Evolutionary conservation across 2,888 invertebrate species (phyloP).

Genomic region (Leptarthrus brevirostris): DNA sequence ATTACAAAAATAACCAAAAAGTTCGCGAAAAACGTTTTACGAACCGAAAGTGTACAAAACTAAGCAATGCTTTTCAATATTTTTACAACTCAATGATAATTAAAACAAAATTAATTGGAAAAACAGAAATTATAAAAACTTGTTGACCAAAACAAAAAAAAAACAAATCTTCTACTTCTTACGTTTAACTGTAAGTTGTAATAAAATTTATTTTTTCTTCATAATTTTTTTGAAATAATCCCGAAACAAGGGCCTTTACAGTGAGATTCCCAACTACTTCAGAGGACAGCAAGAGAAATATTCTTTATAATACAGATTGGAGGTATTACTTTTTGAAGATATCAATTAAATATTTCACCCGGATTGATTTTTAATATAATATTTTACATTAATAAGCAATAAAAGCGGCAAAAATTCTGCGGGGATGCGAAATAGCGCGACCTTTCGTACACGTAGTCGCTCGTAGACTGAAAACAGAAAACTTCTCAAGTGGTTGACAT

Average conservation of each 20-base stretch:
- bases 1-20: neutral
- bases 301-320: neutral
- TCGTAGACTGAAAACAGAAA: constrained; percentile 64
- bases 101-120: neutral
- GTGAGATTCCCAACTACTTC: constrained; percentile 7
- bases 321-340: neutral
- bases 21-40: neutral
- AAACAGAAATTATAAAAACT: neutral
- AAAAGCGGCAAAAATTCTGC: constrained; percentile 60
- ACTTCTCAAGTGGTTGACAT: neutral
- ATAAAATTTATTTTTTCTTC: no score
- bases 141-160: no score
- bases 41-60: neutral
- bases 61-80: neutral
- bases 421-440: constrained; percentile 61
- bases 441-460: constrained; percentile 67
- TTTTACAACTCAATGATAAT: neutral
- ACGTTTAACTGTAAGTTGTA: neutral
- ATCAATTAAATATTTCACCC: constrained; percentile 17
- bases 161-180: no score
- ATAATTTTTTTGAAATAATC: neutral
- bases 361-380: constrained; percentile 35
- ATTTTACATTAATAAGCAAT: constrained; percentile 57
- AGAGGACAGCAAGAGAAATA: constrained; percentile 1
- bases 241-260: neutral